Evolutionary conservation across 1,140 invertebrate species (phyloP).

Genomic region (Tribolium madens): DNA sequence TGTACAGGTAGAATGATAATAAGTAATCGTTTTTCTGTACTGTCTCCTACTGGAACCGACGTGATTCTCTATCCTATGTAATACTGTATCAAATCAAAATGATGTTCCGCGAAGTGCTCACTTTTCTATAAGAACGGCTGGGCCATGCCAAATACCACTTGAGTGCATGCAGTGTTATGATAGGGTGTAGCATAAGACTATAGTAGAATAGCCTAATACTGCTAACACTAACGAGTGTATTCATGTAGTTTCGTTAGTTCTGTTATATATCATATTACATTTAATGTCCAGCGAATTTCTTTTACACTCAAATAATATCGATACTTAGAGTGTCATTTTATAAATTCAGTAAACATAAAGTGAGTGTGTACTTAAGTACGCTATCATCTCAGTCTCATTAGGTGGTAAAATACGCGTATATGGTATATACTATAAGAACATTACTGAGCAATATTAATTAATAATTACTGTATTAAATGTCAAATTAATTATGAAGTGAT

Average conservation of each 20-base stretch:
- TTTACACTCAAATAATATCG: slow-evolving; percentile 42
- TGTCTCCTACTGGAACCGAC: slow-evolving; percentile 27
- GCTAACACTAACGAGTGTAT: slow-evolving; percentile 50
- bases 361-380: slow-evolving; percentile 47
- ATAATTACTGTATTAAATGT: slow-evolving; percentile 63
- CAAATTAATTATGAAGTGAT: slow-evolving; percentile 64
- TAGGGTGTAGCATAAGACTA: slow-evolving; percentile 53
- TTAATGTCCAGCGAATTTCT: slow-evolving; percentile 46
- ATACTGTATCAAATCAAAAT: slow-evolving; percentile 63
- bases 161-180: slow-evolving; percentile 56
- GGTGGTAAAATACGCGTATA: slow-evolving; percentile 47
- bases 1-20: slow-evolving; percentile 8
- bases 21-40: slow-evolving; percentile 40
- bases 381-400: slow-evolving; percentile 47
- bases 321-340: slow-evolving; percentile 50
- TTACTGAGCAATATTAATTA: slow-evolving; percentile 64
- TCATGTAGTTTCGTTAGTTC: slow-evolving; percentile 41
- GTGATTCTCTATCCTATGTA: slow-evolving; percentile 59
- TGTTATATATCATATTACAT: slow-evolving; percentile 45
- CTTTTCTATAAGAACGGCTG: slow-evolving; percentile 57
- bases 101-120: slow-evolving; percentile 59
- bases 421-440: slow-evolving; percentile 55
- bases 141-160: slow-evolving; percentile 33
- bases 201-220: slow-evolving; percentile 46
- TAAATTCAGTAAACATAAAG: slow-evolving; percentile 55